A percentile compares a stretch with the other conserved stretches of the same genome.
Evolutionary conservation across 2,797 vertebrate species (phyloP).

Genomic region (Arnoldichthys spilopterus): DNA sequence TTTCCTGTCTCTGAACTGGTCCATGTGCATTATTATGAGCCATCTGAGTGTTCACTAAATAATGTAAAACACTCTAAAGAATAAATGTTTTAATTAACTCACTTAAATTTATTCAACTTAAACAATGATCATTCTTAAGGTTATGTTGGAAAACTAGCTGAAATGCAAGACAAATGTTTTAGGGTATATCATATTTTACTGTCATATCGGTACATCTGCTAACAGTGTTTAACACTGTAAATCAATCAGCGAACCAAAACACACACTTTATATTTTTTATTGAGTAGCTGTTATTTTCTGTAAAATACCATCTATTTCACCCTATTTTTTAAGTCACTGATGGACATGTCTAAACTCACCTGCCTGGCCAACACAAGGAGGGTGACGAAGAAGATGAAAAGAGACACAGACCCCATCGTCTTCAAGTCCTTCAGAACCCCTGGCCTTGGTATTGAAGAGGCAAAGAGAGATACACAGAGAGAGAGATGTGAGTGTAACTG

Average conservation of each 20-base stretch:
- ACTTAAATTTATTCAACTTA: too few species aligned
- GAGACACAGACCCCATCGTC: slow-evolving; percentile 95
- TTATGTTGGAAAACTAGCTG: background rate
- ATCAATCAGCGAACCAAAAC: too few species aligned
- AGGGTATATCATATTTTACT: too few species aligned
- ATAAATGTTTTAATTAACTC: too few species aligned
- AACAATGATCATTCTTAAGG: background rate
- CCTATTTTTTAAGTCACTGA: background rate
- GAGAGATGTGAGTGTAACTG: slow-evolving; percentile 11
- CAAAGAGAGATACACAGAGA: slow-evolving; percentile 25
- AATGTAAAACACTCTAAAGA: too few species aligned
- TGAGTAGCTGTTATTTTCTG: too few species aligned
- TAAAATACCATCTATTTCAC: too few species aligned
- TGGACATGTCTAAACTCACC: slow-evolving; percentile 73
- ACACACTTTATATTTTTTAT: too few species aligned
- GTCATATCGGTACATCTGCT: too few species aligned
- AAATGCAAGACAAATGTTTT: background rate
- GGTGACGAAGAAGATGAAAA: slow-evolving; percentile 96
- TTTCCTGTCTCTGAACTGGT: background rate
- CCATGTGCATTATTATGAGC: too few species aligned
- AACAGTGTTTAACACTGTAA: too few species aligned
- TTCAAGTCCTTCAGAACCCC: slow-evolving; percentile 96
- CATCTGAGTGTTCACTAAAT: too few species aligned
- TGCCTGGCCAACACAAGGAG: slow-evolving; percentile 94
- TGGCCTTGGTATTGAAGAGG: slow-evolving; percentile 75